Conservation (phyloP, 1,140 invertebrate genomes). For the Spodoptera frugiperda region DNA sequence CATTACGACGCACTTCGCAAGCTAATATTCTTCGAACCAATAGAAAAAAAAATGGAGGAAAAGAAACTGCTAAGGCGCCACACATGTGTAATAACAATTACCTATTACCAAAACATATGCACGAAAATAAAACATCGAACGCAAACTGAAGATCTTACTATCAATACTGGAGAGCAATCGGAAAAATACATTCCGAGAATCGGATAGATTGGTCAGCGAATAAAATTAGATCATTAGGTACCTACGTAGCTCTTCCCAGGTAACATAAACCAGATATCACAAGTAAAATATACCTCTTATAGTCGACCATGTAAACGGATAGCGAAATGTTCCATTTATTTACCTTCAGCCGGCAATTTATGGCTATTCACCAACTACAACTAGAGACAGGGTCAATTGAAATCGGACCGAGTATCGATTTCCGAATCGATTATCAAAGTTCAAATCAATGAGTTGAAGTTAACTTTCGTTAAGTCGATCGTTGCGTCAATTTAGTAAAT, state of each 20-base stretch:
- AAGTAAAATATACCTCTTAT: constrained; percentile 23
- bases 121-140: constrained; percentile 2
- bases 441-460: constrained; percentile 21
- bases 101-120: neutral
- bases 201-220: constrained; percentile 14
- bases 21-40: no score
- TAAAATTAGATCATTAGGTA: constrained; percentile 18
- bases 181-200: constrained; percentile 17
- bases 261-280: constrained; percentile 9
- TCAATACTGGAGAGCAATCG: neutral
- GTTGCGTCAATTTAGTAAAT: constrained; percentile 8
- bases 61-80: neutral
- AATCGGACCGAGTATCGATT: constrained; percentile 27
- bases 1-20: no score
- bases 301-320: neutral
- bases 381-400: constrained; percentile 15
- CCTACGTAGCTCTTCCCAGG: neutral
- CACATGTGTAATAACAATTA: constrained; percentile 8
- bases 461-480: neutral
- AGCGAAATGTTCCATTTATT: constrained; percentile 34
- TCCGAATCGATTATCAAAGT: constrained; percentile 26
- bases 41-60: no score
- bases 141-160: neutral
- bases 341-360: constrained; percentile 24
- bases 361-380: constrained; percentile 24